Evolutionary conservation across 1,140 invertebrate species (phyloP), one percentile per base, ranked within the genome.

Genomic region (Pantala flavescens): DNA sequence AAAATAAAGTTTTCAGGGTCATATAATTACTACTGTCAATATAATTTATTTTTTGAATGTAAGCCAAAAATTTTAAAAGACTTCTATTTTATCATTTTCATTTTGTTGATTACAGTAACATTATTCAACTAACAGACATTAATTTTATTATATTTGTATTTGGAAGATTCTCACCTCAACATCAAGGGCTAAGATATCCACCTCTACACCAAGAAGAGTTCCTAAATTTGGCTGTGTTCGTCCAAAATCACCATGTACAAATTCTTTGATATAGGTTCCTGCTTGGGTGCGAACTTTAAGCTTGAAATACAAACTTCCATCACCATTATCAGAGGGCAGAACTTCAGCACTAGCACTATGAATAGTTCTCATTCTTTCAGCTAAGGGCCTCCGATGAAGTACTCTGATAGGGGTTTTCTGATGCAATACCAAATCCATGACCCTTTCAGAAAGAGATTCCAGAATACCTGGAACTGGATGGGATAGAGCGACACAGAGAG

Each of bases 201-300:
- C 82, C 0, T 74, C 63, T 14, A 76, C 70, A 2, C 82, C 82
- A 0, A 90, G 78, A 14, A 91, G 74, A 0, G 79, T 79, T 23
- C 87, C 85, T 14, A 96, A 81, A 81, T 85, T 90, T 0, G 96
- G 97, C 16, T 80, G 81, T 0, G 95, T 97, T 63, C 96, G 85
- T 19, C 93, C 91, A 81, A 98, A 93, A 84, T 98, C 97, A 0
- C 96, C 94, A 84, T 98, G 95, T 21, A 97, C 91, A 86, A 98
- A 96, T 84, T 99, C 97, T 84, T 99, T 99, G 0, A 99, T 89
- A 81, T 98, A 98, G 0, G 95, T 98, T 63, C 96, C 97, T 63
- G 96, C 96, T 83, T 97, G 92, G 16, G 95, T 96, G 72, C 86
- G 88, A 0, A 98, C 76, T 76, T 88, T 84, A 5, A 98, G 78